Evolutionary conservation across 2,113 vertebrate genomes (phyloP).

Genomic region (Cebidichthys violaceus): DNA sequence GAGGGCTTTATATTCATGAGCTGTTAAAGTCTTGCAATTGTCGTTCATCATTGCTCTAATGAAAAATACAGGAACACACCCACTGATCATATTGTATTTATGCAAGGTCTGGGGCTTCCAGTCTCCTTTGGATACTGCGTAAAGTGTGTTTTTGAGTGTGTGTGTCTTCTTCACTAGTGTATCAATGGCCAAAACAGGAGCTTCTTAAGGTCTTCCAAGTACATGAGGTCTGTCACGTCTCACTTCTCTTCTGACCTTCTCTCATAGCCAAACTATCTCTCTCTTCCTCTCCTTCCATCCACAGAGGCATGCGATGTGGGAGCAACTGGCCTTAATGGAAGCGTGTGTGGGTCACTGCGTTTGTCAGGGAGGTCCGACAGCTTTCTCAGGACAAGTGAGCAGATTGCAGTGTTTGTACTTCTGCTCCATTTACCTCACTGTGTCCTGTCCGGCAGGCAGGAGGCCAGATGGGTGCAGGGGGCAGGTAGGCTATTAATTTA

Average conservation of each 20-base stretch:
- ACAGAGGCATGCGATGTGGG: conserved; percentile 42
- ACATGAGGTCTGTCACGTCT: conserved; percentile 19
- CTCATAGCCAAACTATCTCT: conserved; percentile 11
- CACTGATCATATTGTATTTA: conserved; percentile 6
- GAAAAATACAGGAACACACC: conserved; percentile 18
- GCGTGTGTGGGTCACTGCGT: conserved; percentile 41
- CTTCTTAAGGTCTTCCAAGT: conserved; percentile 9
- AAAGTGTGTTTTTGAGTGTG: not conserved
- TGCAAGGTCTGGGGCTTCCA: not conserved
- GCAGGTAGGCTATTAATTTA: conserved; percentile 38
- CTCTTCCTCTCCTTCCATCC: conserved; percentile 19
- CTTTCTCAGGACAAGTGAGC: conserved; percentile 58
- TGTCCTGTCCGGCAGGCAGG: conserved; percentile 42
- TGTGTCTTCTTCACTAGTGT: not conserved
- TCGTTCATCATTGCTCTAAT: conserved; percentile 23
- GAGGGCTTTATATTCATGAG: conserved; percentile 14
- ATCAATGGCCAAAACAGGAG: not conserved
- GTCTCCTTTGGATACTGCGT: not conserved
- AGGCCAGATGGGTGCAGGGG: conserved; percentile 42
- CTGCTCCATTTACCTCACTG: conserved; percentile 78
- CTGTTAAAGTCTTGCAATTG: conserved; percentile 15
- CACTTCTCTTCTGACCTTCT: conserved; percentile 7
- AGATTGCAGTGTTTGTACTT: conserved; percentile 80
- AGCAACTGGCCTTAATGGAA: conserved; percentile 54
- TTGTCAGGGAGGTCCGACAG: conserved; percentile 30